A percentile compares a stretch with the other conserved stretches of the same genome.
Evolutionary conservation across 2,113 vertebrate species (phyloP).

Genomic region (Oplegnathus fasciatus): DNA sequence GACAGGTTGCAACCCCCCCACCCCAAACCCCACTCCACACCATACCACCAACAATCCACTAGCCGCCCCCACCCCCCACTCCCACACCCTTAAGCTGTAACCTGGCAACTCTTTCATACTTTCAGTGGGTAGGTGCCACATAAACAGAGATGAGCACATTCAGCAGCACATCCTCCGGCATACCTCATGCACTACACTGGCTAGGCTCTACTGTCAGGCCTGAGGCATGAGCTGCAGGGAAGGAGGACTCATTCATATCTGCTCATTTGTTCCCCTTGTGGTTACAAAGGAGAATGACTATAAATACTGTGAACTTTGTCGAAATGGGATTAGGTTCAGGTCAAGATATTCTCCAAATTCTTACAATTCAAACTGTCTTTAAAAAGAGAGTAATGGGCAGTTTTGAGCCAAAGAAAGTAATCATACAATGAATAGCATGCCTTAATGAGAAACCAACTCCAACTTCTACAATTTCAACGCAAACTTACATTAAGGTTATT

Average conservation of each 20-base stretch:
- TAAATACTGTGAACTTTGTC: not conserved
- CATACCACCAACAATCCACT: conserved; percentile 16
- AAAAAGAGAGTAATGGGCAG: not conserved
- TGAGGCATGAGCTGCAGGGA: not conserved
- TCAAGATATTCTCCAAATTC: conserved; percentile 19
- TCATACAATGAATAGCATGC: not conserved
- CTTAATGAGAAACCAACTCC: not conserved
- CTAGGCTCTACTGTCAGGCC: not conserved
- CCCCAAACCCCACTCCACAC: conserved; percentile 24
- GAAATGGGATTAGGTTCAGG: conserved; percentile 3
- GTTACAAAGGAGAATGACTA: conserved; percentile 19
- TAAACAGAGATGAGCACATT: conserved; percentile 66
- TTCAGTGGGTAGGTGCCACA: conserved; percentile 69
- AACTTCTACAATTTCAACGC: conserved; percentile 20
- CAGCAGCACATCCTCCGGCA: conserved; percentile 7
- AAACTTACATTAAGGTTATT: conserved; percentile 45
- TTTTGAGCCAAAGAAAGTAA: conserved; percentile 9
- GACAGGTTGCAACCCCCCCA: conserved; percentile 65
- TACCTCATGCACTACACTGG: not conserved
- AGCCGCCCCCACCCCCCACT: not conserved
- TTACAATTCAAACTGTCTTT: not conserved
- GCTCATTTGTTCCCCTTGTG: conserved; percentile 59
- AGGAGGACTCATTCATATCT: not conserved
- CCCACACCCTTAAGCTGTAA: conserved; percentile 46
- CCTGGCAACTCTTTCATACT: conserved; percentile 75